Evolutionary conservation across 2,113 vertebrate species (phyloP).

Genomic region (Aepyceros melampus): DNA sequence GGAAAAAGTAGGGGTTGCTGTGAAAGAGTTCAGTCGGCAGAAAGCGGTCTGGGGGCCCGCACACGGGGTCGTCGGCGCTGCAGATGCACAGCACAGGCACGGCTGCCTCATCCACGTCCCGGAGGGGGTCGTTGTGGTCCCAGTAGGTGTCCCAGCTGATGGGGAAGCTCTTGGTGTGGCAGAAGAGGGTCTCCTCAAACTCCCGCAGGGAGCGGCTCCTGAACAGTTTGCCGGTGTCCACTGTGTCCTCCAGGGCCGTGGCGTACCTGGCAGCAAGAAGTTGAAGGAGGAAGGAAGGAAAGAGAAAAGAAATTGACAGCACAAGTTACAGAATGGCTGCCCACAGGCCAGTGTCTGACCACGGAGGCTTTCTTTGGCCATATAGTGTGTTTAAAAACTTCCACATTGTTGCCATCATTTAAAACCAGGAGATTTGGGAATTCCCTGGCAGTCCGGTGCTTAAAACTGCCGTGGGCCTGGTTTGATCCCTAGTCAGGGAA

Average conservation of each 20-base stretch:
- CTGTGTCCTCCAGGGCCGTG: constrained; percentile 79
- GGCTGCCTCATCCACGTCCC: constrained; percentile 90
- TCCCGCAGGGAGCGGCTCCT: constrained; percentile 83
- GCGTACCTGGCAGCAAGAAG: constrained; percentile 80
- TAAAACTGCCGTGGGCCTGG: background rate
- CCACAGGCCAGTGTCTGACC: background rate
- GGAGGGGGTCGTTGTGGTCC: constrained; percentile 91
- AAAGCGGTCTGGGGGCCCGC: constrained; percentile 75
- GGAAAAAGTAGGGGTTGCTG: constrained; percentile 90
- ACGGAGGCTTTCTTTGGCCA: background rate
- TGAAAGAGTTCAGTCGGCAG: constrained; percentile 87
- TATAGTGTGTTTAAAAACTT: background rate
- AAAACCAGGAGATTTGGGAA: background rate
- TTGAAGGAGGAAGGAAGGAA: background rate
- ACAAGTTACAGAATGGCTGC: background rate
- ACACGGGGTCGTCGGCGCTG: constrained; percentile 87
- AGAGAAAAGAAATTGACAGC: background rate
- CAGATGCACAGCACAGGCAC: constrained; percentile 90
- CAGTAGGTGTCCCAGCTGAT: constrained; percentile 89
- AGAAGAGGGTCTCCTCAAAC: constrained; percentile 89
- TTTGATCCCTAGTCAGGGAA: background rate
- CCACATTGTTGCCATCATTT: background rate
- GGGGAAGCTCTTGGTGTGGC: constrained; percentile 72
- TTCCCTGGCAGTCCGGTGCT: background rate
- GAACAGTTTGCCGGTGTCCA: constrained; percentile 81